Percentiles rank a stretch among this genome's conserved stretches.
Evolutionary conservation across 2,797 vertebrate genomes (phyloP).

Genomic region (Acestrorhynchus altus): DNA sequence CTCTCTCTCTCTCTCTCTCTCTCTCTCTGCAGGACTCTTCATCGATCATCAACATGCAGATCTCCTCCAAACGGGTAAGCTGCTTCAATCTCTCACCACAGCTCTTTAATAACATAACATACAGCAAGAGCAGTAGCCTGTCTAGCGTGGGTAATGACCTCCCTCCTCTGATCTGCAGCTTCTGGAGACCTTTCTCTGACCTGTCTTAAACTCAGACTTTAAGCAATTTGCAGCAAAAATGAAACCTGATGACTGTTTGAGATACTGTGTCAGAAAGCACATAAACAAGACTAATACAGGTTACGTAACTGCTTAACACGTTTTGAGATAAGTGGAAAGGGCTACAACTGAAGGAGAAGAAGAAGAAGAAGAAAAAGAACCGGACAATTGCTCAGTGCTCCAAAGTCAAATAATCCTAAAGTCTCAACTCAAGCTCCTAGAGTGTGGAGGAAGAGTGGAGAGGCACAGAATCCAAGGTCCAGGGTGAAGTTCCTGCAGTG

Average conservation of each 20-base stretch:
- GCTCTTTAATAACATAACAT: slow-evolving; percentile 7
- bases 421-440: no score
- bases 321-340: background rate
- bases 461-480: no score
- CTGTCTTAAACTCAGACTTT: background rate
- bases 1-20: slow-evolving; percentile 25
- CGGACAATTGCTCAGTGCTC: no score
- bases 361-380: no score
- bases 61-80: slow-evolving; percentile 95
- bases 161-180: background rate
- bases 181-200: background rate
- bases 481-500: no score
- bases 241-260: background rate
- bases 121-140: background rate
- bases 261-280: background rate
- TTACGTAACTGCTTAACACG: background rate
- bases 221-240: no score
- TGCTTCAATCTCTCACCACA: slow-evolving; percentile 11
- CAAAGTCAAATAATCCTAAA: no score
- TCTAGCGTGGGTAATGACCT: background rate
- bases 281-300: background rate
- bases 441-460: no score
- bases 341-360: no score
- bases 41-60: slow-evolving; percentile 90
- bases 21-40: slow-evolving; percentile 82